Base-by-base conservation (phyloP, 2,113 vertebrate species). In the Brachirus orientalis region DNA sequence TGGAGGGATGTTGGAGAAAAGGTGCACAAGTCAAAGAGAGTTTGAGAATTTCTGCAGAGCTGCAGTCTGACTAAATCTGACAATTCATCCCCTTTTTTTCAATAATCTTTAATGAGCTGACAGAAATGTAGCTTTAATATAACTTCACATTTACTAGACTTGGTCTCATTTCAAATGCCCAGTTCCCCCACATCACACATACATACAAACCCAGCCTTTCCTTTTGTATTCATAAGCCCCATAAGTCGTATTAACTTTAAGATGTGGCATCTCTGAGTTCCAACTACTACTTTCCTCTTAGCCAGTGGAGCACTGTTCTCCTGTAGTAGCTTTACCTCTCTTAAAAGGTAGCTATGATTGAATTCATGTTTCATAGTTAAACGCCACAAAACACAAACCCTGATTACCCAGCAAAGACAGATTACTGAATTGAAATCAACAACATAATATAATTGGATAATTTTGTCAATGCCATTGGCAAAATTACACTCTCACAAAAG, bases 141-240 rank as follows among this genome's bases (percentile, higher is more conserved):
- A 77, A 54, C 82, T 88, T 44, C 52, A 72, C 74, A 85, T 84
- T 55, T 84, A 57, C 77, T 72, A 65, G 69, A 74, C 72, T 69
- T 86, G 68, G 70, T 72, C 85, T 76, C 64, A 70, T 89, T 87
- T 86, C 69, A 48, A 33, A 48, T 18, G 58, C 70, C 50, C 38
- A 28, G 28, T 28, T 28, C 41, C 38, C 2, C 19, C 53, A n/a
- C 17, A 22, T 48, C 33, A 35, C 20, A 14, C 53, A 41, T n/a
- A 20, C 44, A 44, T n/a, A 8, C 43, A 6, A 57, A 46, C 50
- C 37, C 7, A 58, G 36, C 51, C 57, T 48, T 53, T 55, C 55
- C 38, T n/a, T 61, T 51, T 72, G 38, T 48, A 63, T 59, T 63
- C 28, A 22, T 74, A 80, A 86, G 43, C 79, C 72, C 57, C 61